Evolutionary conservation across 2,797 vertebrate genomes (phyloP), one percentile per base, ranked within the genome.

Genomic region (Hypotaenidia philippensis): DNA sequence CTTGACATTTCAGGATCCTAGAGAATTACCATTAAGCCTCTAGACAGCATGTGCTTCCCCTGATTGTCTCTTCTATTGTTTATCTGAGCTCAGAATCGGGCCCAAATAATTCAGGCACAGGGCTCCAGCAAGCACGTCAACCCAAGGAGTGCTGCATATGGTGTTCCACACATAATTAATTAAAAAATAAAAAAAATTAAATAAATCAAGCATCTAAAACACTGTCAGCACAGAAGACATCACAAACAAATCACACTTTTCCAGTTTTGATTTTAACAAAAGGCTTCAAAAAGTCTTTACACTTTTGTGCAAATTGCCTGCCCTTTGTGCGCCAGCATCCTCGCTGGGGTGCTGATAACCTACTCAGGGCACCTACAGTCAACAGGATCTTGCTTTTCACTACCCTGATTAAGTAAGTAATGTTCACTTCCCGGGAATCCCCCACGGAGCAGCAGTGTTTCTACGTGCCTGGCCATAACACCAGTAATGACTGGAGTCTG

Each of bases 401-500:
- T 71, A 57, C 52, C 34, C 83, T 96, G 96, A 97, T 96, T 95
- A 91, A 93, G 85, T 80, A 94, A 97, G 83, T 95, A 96, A 96
- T 61, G 88, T 84, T 95, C 89, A 34, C 86, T 97, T 83, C 55
- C 95, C 65, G 5, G 75, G 92, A 97, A 96, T 97, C 83, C 95
- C 95, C 96, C 70, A 77, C 0, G 20, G 97, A 97, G 95, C 91
- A 94, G 89, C 80, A 74, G 64, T 61, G 52, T 71, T 93, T 88
- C 47, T 71, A 49, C 31, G 32, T 71, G 83, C 93, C 95, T 6
- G 8, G 71, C 93, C 31, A 11, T 55, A 94, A 81, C 90, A 83
- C 90, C 72, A 89, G 95, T 90, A 97, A 97, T 97, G 95, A 97
- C 95, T 97, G 83, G 95, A 97, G 97, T 97, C 94, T 87, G 82